Conservation (phyloP, 2,888 invertebrate genomes). For the Phyllotreta striolata region DNA sequence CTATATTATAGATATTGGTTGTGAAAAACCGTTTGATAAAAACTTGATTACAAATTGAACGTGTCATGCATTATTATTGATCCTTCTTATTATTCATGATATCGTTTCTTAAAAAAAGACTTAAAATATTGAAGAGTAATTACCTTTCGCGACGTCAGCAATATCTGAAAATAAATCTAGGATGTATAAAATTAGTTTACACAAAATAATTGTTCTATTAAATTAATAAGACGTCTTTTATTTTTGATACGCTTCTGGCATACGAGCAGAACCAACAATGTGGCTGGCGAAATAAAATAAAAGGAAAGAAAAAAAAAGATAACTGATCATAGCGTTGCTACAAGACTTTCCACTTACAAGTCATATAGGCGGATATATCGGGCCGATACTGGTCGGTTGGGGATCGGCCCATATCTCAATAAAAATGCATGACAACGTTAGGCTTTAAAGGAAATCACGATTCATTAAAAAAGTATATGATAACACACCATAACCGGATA, state of each 20-base stretch:
- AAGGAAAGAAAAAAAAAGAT: constrained; percentile 47
- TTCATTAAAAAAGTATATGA: constrained; percentile 51
- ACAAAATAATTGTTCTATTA: no score
- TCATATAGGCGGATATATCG: constrained; percentile 48
- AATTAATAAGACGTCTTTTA: neutral
- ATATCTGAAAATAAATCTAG: constrained; percentile 21
- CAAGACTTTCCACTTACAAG: constrained; percentile 58
- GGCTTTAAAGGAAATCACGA: constrained; percentile 58
- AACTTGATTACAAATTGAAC: no score
- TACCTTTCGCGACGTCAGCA: constrained; percentile 19
- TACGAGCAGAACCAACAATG: constrained; percentile 13
- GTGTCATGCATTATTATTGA: constrained; percentile 3
- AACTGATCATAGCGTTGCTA: constrained; percentile 50
- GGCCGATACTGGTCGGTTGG: constrained; percentile 47
- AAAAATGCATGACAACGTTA: constrained; percentile 56
- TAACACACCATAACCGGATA: constrained; percentile 29
- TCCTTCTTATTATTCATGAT: neutral
- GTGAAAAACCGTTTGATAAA: neutral
- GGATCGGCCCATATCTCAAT: constrained; percentile 55
- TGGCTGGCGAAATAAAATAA: constrained; percentile 45
- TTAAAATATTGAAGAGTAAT: constrained; percentile 15
- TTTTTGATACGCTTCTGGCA: neutral
- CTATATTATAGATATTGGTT: neutral
- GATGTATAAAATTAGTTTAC: neutral
- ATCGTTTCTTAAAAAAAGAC: neutral